Conservation (phyloP, 2,113 vertebrate genomes). For the Oreamnos americanus region DNA sequence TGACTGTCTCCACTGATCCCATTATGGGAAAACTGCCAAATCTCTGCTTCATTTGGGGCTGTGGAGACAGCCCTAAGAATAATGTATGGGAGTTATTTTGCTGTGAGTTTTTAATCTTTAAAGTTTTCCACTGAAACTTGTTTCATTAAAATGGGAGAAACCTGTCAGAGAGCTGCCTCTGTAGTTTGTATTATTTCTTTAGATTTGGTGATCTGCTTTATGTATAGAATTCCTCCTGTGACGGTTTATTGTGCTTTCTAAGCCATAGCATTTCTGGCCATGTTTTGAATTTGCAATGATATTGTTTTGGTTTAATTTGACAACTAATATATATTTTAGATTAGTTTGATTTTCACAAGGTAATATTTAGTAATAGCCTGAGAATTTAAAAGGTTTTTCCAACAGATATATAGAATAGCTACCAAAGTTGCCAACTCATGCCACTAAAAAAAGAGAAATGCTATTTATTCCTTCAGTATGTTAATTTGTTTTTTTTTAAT, state of each 20-base stretch:
- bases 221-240: conserved; percentile 61
- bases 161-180: conserved; percentile 76
- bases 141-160: conserved; percentile 81
- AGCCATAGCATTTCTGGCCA: conserved; percentile 75
- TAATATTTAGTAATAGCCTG: conserved; percentile 67
- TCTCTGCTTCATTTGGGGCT: background rate
- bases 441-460: background rate
- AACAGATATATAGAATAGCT: conserved; percentile 32
- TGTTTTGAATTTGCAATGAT: conserved; percentile 77
- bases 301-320: conserved; percentile 80
- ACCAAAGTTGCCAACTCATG: conserved; percentile 54
- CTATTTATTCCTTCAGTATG: conserved; percentile 58
- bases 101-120: conserved; percentile 80
- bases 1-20: conserved; percentile 20
- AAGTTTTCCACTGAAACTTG: conserved; percentile 78
- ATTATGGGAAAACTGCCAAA: conserved; percentile 50
- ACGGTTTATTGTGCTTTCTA: conserved; percentile 75
- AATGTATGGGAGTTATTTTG: conserved; percentile 68
- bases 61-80: conserved; percentile 58
- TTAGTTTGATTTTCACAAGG: conserved; percentile 77
- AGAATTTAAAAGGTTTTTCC: conserved; percentile 72
- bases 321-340: conserved; percentile 76
- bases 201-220: conserved; percentile 78
- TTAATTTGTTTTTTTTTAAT: conserved; percentile 57
- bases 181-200: conserved; percentile 73